Percentiles rank a stretch among this genome's conserved stretches.
phyloP scores from a whole-genome alignment of 1,140 invertebrate species.

The Druon quercuslanigerum region DNA sequence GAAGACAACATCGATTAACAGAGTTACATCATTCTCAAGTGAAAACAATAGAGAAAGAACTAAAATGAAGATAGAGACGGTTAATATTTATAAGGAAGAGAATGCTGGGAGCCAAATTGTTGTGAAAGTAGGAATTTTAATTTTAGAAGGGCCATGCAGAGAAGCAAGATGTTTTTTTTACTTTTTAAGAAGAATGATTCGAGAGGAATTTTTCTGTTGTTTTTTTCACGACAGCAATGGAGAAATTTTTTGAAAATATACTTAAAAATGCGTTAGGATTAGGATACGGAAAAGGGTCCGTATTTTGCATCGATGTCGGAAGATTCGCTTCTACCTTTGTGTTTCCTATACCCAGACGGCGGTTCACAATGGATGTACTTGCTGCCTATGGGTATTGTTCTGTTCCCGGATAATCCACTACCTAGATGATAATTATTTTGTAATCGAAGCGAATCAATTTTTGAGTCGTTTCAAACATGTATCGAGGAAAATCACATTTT shows the following conservation, averaged over 20 bases:
- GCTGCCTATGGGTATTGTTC: constrained; percentile 84
- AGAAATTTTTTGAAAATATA: not conserved
- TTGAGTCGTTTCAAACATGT: not conserved
- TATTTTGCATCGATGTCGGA: not conserved
- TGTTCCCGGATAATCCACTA: constrained; percentile 81
- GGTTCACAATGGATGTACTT: constrained; percentile 85
- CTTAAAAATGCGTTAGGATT: not conserved
- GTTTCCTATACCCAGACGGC: constrained; percentile 77
- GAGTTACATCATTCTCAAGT: constrained; percentile 6
- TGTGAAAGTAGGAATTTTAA: not conserved
- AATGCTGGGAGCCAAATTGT: not conserved
- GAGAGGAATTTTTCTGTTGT: not conserved
- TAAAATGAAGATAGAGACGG: not conserved
- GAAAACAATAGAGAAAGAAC: not conserved
- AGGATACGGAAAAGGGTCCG: not conserved
- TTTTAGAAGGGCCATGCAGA: not conserved
- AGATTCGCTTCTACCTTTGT: constrained; percentile 63
- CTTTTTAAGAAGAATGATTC: not conserved
- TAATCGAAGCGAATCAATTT: constrained; percentile 40
- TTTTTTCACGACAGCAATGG: not conserved
- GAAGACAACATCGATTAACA: not conserved
- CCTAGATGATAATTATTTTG: constrained; percentile 61
- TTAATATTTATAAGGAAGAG: not conserved
- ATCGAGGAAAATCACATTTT: too few species aligned
- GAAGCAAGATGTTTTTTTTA: not conserved